Conservation (phyloP, 1,140 invertebrate species). For the Saccostrea echinata region DNA sequence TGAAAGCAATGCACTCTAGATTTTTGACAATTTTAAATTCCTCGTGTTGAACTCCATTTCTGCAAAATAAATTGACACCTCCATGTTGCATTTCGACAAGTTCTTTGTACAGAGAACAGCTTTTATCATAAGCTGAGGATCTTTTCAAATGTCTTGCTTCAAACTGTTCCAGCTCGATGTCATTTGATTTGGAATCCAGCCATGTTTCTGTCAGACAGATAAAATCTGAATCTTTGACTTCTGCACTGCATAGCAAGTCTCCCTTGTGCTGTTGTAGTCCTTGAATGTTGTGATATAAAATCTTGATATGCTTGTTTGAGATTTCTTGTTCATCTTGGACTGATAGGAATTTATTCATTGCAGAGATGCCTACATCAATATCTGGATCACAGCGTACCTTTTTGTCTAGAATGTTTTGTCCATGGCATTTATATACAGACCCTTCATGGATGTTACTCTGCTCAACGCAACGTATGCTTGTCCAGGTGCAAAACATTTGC, state of each 20-base stretch:
- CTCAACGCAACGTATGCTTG: constrained; percentile 49
- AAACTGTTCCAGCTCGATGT: not conserved
- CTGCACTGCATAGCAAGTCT: no score
- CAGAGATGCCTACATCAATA: not conserved
- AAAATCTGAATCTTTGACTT: no score
- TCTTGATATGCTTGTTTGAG: no score
- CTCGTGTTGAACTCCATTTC: no score
- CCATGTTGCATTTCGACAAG: not conserved
- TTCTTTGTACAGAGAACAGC: not conserved
- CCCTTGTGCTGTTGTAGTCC: no score
- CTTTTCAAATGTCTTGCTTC: not conserved
- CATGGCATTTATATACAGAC: no score
- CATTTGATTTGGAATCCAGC: not conserved
- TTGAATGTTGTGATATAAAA: no score
- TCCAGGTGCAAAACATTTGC: constrained; percentile 32
- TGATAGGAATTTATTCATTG: not conserved
- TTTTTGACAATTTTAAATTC: not conserved
- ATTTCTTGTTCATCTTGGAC: no score
- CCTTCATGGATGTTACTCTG: constrained; percentile 19
- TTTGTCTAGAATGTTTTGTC: not conserved
- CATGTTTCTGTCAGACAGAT: constrained; percentile 26
- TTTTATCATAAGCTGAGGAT: constrained; percentile 1
- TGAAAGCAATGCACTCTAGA: not conserved
- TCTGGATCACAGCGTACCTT: constrained; percentile 6
- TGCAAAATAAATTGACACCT: no score